Conservation (phyloP, 2,797 vertebrate species). For the Notoglanidium macrostoma region DNA sequence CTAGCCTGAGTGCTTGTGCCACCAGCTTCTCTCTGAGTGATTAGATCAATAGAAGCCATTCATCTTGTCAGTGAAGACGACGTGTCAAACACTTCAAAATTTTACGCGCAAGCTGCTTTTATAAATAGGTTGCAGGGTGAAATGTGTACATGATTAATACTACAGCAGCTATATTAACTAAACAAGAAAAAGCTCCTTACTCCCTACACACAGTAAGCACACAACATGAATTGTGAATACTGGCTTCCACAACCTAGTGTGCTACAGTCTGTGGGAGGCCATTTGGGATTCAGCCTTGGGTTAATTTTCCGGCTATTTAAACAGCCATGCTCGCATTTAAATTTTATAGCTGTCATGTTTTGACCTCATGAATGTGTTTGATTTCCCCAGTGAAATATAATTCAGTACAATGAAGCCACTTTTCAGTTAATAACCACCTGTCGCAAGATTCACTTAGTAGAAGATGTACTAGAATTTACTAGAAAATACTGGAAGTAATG, state of each 20-base stretch:
- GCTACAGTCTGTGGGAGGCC: not conserved
- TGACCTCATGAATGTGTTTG: constrained; percentile 2
- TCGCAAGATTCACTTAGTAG: not conserved
- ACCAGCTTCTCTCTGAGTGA: not conserved
- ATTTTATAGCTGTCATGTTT: not conserved
- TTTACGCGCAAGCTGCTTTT: not conserved
- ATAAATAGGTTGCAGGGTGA: not conserved
- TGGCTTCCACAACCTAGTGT: not conserved
- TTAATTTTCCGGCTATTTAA: constrained; percentile 1
- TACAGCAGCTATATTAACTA: not conserved
- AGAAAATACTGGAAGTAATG: no score
- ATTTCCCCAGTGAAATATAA: not conserved
- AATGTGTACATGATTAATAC: not conserved
- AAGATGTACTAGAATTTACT: not conserved
- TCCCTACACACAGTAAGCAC: not conserved
- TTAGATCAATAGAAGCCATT: not conserved
- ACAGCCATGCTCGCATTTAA: not conserved
- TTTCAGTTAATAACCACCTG: not conserved
- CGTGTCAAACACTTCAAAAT: not conserved
- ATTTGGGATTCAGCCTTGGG: not conserved
- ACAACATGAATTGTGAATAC: not conserved
- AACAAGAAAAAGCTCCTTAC: not conserved
- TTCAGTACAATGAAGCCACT: not conserved
- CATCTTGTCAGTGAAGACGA: not conserved
- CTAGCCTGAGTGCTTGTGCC: not conserved